phyloP scores from a whole-genome alignment of 2,113 vertebrate genomes.

The Sinocyclocheilus maitianheensis region DNA sequence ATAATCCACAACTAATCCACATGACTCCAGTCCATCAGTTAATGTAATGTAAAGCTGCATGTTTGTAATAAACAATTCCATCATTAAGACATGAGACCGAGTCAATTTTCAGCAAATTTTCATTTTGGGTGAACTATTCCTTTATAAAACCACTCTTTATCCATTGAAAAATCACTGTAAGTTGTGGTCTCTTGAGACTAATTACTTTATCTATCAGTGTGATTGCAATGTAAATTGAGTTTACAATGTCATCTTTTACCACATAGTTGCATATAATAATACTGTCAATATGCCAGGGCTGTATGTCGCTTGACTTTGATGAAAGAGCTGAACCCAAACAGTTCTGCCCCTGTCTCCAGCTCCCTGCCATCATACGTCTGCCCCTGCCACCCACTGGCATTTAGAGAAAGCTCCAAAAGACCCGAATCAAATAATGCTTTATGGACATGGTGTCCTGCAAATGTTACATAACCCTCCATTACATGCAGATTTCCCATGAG shows the following conservation, averaged over 20 bases:
- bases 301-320: background rate
- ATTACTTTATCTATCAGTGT: background rate
- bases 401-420: conserved; percentile 51
- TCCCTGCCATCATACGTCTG: conserved; percentile 23
- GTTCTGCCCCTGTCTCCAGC: conserved; percentile 14
- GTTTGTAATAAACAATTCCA: background rate
- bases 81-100: background rate
- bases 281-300: background rate
- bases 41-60: background rate
- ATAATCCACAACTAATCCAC: background rate
- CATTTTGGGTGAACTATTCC: background rate
- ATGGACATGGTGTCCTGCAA: conserved; percentile 49
- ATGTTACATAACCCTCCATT: conserved; percentile 59
- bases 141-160: background rate
- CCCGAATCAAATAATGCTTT: conserved; percentile 56
- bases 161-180: background rate
- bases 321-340: conserved; percentile 26
- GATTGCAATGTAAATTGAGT: conserved; percentile 4
- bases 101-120: background rate
- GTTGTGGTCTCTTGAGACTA: background rate
- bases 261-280: background rate
- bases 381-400: conserved; percentile 48
- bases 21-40: background rate
- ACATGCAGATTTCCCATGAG: conserved; percentile 54
- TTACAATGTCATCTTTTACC: background rate